Conservation (phyloP, 2,797 vertebrate genomes). For the Fringilla coelebs region DNA sequence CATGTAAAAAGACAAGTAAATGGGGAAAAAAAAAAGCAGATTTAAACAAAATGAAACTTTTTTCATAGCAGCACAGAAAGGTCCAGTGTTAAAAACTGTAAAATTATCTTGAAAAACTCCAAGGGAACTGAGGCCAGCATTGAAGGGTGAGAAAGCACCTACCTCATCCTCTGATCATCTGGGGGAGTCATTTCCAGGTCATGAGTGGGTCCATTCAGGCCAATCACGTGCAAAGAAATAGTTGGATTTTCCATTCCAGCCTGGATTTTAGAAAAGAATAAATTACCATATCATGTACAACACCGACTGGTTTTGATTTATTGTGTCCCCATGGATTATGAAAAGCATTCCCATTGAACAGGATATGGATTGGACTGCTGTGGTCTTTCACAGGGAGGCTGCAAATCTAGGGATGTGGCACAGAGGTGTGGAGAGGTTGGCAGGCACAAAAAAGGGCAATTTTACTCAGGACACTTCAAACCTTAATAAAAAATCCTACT, state of each 20-base stretch:
- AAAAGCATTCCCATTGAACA: not conserved
- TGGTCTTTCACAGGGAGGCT: not conserved
- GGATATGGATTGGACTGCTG: not conserved
- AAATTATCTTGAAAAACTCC: not conserved
- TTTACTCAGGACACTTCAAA: not conserved
- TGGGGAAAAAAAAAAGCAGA: no score
- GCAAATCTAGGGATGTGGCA: not conserved
- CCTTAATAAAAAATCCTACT: not conserved
- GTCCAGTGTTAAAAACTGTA: not conserved
- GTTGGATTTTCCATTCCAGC: conserved; percentile 92
- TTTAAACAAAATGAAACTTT: not conserved
- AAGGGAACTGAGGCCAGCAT: not conserved
- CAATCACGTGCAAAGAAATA: conserved; percentile 90
- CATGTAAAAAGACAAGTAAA: not conserved
- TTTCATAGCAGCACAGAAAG: not conserved
- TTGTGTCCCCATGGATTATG: not conserved
- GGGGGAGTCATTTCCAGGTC: conserved; percentile 93
- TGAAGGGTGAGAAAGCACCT: conserved; percentile 13
- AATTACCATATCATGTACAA: not conserved
- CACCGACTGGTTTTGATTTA: not conserved
- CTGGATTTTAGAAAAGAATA: conserved; percentile 66
- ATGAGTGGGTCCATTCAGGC: conserved; percentile 91
- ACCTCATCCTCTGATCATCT: conserved; percentile 94
- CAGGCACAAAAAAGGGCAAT: not conserved
- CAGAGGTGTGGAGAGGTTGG: not conserved